A percentile compares a stretch with the other conserved stretches of the same genome.
These are phyloP conservation scores for Bilobella aurantiaca DNA, from an alignment of 1,140 invertebrate genomes.

Conservation along the genomic window DNA sequence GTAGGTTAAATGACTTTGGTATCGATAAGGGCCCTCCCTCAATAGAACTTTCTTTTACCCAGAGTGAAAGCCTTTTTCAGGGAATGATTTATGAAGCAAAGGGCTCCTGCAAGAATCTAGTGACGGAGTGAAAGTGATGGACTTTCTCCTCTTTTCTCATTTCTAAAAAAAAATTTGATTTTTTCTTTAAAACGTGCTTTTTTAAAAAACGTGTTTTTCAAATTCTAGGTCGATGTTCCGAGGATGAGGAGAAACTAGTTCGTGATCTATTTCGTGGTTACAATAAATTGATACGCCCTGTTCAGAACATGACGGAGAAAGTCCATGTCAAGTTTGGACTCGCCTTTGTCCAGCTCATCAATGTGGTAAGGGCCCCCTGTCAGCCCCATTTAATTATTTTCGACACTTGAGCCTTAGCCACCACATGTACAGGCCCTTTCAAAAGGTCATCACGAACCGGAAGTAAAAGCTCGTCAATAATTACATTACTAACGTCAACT, in stretches of 20 bases:
- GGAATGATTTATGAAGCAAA: conserved; percentile 2
- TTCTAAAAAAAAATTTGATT: too few relatives aligned
- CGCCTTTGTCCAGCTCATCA: conserved; percentile 96
- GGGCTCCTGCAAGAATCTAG: neutral
- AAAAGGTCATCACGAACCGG: too few relatives aligned
- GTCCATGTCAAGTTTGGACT: conserved; percentile 92
- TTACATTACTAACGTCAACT: too few relatives aligned
- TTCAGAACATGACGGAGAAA: conserved; percentile 93
- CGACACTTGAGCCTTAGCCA: too few relatives aligned
- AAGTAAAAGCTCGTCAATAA: too few relatives aligned
- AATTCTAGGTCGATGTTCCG: conserved; percentile 59
- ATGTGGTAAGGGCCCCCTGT: conserved; percentile 70
- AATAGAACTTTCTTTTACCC: neutral
- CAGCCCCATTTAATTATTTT: neutral
- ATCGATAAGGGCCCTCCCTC: neutral
- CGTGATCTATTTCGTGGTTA: conserved; percentile 95
- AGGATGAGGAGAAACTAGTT: conserved; percentile 91
- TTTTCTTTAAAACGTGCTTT: too few relatives aligned
- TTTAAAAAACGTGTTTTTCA: too few relatives aligned
- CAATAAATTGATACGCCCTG: conserved; percentile 96
- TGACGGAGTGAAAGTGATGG: neutral
- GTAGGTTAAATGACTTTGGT: neutral
- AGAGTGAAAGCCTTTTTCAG: neutral
- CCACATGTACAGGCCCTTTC: too few relatives aligned
- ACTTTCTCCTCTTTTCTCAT: too few relatives aligned